Conservation (phyloP, 2,888 invertebrate genomes). For the Cyclophora punctaria region DNA sequence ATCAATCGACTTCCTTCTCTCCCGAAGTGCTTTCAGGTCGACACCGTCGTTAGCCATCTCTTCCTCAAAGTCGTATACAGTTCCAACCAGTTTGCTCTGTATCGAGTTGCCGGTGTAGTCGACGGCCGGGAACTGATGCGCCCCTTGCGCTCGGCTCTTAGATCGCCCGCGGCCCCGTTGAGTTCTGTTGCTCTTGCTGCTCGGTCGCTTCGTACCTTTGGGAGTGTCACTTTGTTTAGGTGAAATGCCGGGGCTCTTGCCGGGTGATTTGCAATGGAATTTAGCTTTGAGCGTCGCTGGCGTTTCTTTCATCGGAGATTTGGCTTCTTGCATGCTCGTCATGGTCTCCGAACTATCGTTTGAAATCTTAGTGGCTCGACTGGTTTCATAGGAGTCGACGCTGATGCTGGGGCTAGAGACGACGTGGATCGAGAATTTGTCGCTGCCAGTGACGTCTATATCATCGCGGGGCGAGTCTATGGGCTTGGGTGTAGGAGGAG, state of each 20-base stretch:
- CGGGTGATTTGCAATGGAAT: conserved; percentile 80
- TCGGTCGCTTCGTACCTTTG: conserved; percentile 51
- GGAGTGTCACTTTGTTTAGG: conserved; percentile 76
- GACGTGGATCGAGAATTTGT: conserved; percentile 53
- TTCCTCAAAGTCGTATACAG: conserved; percentile 92
- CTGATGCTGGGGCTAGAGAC: conserved; percentile 57
- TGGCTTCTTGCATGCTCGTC: conserved; percentile 44
- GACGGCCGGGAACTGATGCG: conserved; percentile 42
- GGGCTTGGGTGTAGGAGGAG: conserved; percentile 76
- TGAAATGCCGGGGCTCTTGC: conserved; percentile 79
- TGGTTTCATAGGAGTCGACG: conserved; percentile 52
- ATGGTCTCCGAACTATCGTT: conserved; percentile 54
- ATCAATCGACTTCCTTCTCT: conserved; percentile 84
- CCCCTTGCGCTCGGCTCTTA: conserved; percentile 53
- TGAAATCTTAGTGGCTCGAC: conserved; percentile 48
- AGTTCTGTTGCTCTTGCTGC: conserved; percentile 57
- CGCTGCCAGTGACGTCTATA: conserved; percentile 50
- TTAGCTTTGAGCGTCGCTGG: conserved; percentile 58
- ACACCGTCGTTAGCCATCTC: conserved; percentile 85
- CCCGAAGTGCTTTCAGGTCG: conserved; percentile 85
- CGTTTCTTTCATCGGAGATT: conserved; percentile 60
- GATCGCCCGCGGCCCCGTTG: conserved; percentile 69
- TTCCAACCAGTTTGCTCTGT: conserved; percentile 87
- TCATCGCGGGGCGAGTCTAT: conserved; percentile 62
- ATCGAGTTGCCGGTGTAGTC: conserved; percentile 79